These are phyloP conservation scores for Chironomus tepperi DNA, from an alignment of 1,140 invertebrate genomes.

Conservation along the genomic window DNA sequence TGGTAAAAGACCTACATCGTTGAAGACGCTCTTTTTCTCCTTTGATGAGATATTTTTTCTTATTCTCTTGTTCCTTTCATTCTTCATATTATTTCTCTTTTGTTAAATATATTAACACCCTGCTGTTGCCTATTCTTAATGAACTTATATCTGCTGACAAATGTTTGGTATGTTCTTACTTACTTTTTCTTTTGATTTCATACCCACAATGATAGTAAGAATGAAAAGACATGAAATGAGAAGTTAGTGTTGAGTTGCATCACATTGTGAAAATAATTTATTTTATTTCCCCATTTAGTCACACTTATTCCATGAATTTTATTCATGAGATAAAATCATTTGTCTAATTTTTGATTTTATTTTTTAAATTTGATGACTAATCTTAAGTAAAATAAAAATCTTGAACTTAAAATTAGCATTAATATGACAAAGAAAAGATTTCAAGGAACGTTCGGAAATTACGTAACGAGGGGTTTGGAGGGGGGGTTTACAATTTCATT, in stretches of 20 bases:
- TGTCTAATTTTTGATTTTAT: too few species aligned
- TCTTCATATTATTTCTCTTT: neutral
- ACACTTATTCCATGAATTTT: constrained; percentile 8
- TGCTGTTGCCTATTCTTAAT: constrained; percentile 22
- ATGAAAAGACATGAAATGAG: neutral
- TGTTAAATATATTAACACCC: constrained; percentile 20
- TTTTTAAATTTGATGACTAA: too few species aligned
- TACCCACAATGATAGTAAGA: neutral
- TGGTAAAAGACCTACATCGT: neutral
- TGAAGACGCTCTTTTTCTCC: neutral
- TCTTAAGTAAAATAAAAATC: too few species aligned
- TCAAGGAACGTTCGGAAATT: too few species aligned
- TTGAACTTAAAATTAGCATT: too few species aligned
- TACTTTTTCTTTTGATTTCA: neutral
- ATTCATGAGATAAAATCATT: neutral
- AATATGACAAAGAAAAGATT: too few species aligned
- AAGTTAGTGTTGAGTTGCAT: neutral
- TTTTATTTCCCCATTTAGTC: neutral
- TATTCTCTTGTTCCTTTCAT: neutral
- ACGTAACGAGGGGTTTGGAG: too few species aligned
- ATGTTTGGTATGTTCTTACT: constrained; percentile 5
- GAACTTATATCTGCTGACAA: constrained; percentile 20
- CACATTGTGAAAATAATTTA: constrained; percentile 2
- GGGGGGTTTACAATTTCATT: too few species aligned
- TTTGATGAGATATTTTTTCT: constrained; percentile 1